Evolutionary conservation across 2,113 vertebrate species (phyloP), one percentile per base, ranked within the genome.

Genomic region (Hemiprocne comata): DNA sequence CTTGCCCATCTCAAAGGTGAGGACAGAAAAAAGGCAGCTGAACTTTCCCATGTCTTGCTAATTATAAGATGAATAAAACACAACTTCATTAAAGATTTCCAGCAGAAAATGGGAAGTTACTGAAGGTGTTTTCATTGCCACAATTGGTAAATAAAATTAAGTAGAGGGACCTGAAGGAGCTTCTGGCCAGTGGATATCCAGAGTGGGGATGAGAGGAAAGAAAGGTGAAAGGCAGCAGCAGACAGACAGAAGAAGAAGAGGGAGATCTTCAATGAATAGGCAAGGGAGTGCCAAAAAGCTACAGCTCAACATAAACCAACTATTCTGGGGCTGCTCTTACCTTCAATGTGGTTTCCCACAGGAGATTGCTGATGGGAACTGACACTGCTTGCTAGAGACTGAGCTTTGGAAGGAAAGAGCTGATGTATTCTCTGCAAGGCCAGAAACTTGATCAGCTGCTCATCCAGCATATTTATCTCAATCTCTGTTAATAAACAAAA

Each of bases 341-440:
- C 98, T 97, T 99, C 98, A 28, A 95, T 92, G 79, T 96, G 97
- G 72, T 96, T 97, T 91, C 96, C 97, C 97, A 89, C 97, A 42
- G 97, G 97, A 95, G 95, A 97, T 33, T 95, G 97, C 51, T 90
- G 96, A 89, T 98, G 97, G 74, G 98, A 93, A 94, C 96, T 97
- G 61, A 94, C 95, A 94, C 85, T 97, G 98, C 97, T 97, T 0
- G 90, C 92, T 96, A 98, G 91, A 96, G 98, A 96, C 88, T 98
- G 97, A 34, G 97, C 97, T 98, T 99, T 99, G 89, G 98, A 98
- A 62, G 99, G 98, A 94, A 99, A 99, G 79, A 99, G 98, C 98
- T 99, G 99, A 97, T 99, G 99, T 98, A 99, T 99, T 98, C 99
- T 99, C 97, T 99, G 99, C 98, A 99, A 99, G 95, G 99, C 99